A percentile compares a stretch with the other conserved stretches of the same genome.
These are phyloP conservation scores for Porites australiensis DNA, from an alignment of 64 coral and sea anemone genomes.

Conservation along the genomic window DNA sequence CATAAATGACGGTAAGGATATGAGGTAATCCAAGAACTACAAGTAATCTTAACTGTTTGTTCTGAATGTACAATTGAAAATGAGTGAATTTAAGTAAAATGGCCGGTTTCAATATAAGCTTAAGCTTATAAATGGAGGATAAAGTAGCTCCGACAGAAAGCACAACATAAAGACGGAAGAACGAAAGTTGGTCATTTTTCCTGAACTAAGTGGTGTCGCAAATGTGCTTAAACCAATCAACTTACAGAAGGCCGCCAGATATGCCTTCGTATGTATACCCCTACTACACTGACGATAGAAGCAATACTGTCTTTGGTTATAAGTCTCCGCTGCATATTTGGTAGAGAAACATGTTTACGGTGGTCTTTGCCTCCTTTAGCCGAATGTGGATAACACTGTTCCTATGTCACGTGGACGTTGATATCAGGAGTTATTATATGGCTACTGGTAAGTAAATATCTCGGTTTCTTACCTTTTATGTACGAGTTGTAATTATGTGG, in stretches of 20 bases:
- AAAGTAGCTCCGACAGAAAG: no score
- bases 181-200: background rate
- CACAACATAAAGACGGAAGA: background rate
- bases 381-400: background rate
- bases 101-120: no score
- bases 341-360: background rate
- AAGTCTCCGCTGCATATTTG: background rate
- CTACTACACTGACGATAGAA: background rate
- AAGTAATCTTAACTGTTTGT: no score
- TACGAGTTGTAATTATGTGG: no score
- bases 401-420: background rate
- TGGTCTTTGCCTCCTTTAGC: background rate
- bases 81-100: no score
- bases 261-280: background rate
- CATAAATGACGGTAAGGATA: no score
- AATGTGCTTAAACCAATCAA: background rate
- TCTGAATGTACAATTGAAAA: no score
- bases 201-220: background rate
- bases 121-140: no score
- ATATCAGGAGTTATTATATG: slow-evolving; percentile 51
- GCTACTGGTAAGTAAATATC: slow-evolving; percentile 10
- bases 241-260: no score
- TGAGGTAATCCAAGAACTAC: no score
- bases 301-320: background rate
- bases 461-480: background rate